These are phyloP conservation scores for Elgonia sp. DNA, from an alignment of 2,888 invertebrate genomes.

Conservation along the genomic window DNA sequence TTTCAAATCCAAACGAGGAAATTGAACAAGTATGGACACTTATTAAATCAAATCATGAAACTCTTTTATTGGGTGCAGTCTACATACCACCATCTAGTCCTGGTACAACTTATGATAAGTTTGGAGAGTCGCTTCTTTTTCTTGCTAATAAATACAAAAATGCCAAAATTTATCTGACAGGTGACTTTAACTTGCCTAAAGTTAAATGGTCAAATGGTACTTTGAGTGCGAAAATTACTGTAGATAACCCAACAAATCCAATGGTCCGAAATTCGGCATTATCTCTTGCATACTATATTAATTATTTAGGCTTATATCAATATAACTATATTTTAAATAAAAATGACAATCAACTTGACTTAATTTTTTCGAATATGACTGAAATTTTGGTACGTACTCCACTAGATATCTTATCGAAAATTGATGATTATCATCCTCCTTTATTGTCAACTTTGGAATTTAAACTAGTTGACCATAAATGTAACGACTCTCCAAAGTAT, in stretches of 20 bases:
- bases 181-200: constrained; percentile 17
- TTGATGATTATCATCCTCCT: constrained; percentile 6
- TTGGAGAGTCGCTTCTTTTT: not conserved
- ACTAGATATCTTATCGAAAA: not conserved
- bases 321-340: not conserved
- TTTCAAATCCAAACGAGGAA: not conserved
- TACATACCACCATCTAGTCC: not conserved
- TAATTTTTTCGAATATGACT: not conserved
- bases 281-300: not conserved
- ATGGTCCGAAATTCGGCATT: not conserved
- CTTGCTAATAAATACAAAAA: not conserved
- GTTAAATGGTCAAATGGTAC: not conserved
- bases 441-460: not conserved
- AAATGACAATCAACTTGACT: not conserved
- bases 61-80: not conserved
- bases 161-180: not conserved
- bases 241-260: not conserved
- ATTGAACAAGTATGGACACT: not conserved
- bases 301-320: not conserved
- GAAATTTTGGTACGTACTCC: not conserved
- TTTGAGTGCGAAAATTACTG: not conserved
- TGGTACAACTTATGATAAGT: not conserved
- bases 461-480: not conserved
- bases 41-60: not conserved
- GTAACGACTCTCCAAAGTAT: not conserved